Percentiles rank a stretch among this genome's conserved stretches.
Conservation (phyloP, 2,113 vertebrate genomes). For the Alaudala cheleensis region DNA sequence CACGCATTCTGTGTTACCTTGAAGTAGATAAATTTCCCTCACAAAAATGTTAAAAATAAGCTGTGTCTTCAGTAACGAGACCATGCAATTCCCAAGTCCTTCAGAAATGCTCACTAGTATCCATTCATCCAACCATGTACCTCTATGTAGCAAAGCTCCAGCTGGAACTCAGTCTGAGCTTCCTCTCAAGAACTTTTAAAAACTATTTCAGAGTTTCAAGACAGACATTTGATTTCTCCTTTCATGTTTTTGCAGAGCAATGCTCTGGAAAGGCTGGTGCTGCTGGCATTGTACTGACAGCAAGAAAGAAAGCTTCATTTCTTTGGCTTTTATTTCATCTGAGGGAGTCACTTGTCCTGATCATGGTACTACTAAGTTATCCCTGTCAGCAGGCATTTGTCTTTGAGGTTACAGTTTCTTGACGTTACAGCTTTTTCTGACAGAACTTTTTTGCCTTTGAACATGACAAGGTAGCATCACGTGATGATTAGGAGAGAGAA, state of each 20-base stretch:
- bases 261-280: not conserved
- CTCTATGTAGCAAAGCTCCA: not conserved
- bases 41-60: constrained; percentile 32
- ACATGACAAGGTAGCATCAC: not conserved
- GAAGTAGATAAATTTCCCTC: constrained; percentile 56
- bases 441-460: not conserved
- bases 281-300: not conserved
- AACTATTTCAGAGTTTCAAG: not conserved
- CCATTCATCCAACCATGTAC: not conserved
- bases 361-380: not conserved
- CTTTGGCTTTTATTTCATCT: not conserved
- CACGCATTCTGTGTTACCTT: constrained; percentile 3
- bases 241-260: not conserved
- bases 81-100: not conserved
- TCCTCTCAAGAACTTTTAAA: not conserved
- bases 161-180: not conserved
- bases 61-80: not conserved
- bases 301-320: not conserved
- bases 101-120: not conserved
- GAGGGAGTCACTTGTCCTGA: not conserved
- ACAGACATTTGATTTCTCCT: not conserved
- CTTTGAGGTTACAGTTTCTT: not conserved
- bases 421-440: not conserved
- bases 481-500: not conserved
- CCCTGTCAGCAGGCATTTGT: not conserved